phyloP scores from a whole-genome alignment of 1,140 invertebrate genomes.

The Protaetia brevitarsis region DNA sequence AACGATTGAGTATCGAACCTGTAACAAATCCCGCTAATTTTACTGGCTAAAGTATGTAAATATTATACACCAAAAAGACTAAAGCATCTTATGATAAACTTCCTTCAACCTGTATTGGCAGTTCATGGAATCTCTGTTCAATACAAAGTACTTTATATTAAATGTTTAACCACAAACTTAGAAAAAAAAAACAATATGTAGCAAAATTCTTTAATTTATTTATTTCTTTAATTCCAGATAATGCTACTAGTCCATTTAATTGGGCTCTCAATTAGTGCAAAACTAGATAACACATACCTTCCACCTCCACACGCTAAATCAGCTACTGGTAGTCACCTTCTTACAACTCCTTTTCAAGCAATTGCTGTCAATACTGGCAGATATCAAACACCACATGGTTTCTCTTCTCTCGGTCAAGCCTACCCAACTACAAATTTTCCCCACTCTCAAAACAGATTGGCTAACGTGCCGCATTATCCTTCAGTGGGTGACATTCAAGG shows the following conservation, averaged over 20 bases:
- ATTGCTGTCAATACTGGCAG: too few relatives aligned
- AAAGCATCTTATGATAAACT: too few relatives aligned
- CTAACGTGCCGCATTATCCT: neutral
- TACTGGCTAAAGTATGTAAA: too few relatives aligned
- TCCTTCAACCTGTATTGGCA: too few relatives aligned
- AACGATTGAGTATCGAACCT: too few relatives aligned
- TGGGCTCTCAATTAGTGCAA: conserved; percentile 25
- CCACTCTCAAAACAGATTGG: neutral
- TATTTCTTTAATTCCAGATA: neutral
- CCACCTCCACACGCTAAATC: conserved; percentile 29
- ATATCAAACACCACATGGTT: neutral
- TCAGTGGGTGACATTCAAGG: neutral
- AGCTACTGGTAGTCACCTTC: conserved; percentile 1
- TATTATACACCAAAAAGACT: too few relatives aligned
- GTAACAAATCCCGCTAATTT: too few relatives aligned
- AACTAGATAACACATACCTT: conserved; percentile 39
- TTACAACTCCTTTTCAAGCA: conserved; percentile 10
- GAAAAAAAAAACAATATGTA: too few relatives aligned
- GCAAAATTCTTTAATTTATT: too few relatives aligned
- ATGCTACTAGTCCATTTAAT: conserved; percentile 22
- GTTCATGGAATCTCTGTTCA: too few relatives aligned
- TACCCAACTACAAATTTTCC: neutral
- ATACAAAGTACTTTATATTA: too few relatives aligned
- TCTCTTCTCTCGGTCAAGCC: neutral
- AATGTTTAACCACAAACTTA: too few relatives aligned